Conservation (phyloP, 2,113 vertebrate genomes). For the Urocolius indicus region DNA sequence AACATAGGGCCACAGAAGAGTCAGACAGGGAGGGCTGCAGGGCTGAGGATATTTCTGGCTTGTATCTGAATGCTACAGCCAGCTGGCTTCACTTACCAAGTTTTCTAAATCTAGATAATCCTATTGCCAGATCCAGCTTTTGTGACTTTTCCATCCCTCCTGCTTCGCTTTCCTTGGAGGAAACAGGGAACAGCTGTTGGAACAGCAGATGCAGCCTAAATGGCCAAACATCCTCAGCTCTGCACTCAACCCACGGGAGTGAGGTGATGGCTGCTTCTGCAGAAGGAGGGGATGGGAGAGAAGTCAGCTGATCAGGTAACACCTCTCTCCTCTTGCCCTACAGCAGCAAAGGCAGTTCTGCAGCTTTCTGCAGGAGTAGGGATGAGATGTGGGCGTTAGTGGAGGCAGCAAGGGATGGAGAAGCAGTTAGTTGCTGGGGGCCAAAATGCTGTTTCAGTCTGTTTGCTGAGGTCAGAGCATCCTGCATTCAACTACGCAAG, state of each 20-base stretch:
- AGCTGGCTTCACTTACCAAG: conserved; percentile 65
- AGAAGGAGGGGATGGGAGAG: conserved; percentile 4
- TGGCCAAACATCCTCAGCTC: conserved; percentile 19
- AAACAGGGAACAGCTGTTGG: conserved; percentile 52
- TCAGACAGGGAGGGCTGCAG: background rate
- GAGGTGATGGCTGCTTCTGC: conserved; percentile 34
- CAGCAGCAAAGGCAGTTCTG: background rate
- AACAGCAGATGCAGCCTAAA: background rate
- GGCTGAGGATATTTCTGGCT: conserved; percentile 63
- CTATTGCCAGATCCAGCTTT: conserved; percentile 55
- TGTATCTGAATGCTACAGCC: conserved; percentile 45
- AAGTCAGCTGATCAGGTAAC: background rate
- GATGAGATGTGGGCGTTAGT: background rate
- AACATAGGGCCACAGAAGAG: conserved; percentile 47
- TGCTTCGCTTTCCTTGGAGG: conserved; percentile 53
- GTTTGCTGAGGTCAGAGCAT: background rate
- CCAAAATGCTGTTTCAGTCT: background rate
- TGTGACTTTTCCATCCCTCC: conserved; percentile 58
- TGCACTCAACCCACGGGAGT: background rate
- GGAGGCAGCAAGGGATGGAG: background rate
- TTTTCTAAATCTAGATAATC: conserved; percentile 68
- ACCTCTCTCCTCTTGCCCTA: conserved; percentile 16
- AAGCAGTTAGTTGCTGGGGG: background rate
- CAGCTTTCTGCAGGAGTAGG: background rate
- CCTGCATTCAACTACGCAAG: background rate